Evolutionary conservation across 2,888 invertebrate species (phyloP).

Genomic region (Baronia brevicornis): DNA sequence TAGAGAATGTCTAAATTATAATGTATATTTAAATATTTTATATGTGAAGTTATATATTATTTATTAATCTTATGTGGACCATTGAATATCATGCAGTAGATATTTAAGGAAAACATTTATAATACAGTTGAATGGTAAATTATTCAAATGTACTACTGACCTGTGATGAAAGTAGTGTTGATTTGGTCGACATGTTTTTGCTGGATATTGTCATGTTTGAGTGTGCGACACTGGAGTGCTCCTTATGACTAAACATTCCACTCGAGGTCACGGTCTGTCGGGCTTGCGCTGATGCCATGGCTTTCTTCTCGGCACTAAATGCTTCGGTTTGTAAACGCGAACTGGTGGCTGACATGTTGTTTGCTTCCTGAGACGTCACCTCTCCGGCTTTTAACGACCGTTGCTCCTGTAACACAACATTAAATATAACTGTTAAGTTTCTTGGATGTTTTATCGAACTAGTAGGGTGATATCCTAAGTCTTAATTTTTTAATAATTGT

Average conservation of each 20-base stretch:
- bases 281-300: constrained; percentile 84
- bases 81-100: too few relatives aligned
- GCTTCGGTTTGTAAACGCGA: constrained; percentile 90
- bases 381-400: constrained; percentile 89
- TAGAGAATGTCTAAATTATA: too few relatives aligned
- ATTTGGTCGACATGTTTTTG: constrained; percentile 82
- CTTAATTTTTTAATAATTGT: too few relatives aligned
- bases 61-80: too few relatives aligned
- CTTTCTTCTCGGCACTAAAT: constrained; percentile 88
- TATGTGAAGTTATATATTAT: too few relatives aligned
- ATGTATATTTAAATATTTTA: too few relatives aligned
- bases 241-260: constrained; percentile 85
- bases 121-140: constrained; percentile 5
- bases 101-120: too few relatives aligned
- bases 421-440: constrained; percentile 5
- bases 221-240: constrained; percentile 81
- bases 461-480: too few relatives aligned
- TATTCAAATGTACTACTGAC: constrained; percentile 26
- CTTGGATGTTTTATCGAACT: too few relatives aligned
- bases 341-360: constrained; percentile 88
- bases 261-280: constrained; percentile 86
- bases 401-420: constrained; percentile 80
- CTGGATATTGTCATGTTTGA: constrained; percentile 87
- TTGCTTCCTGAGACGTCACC: constrained; percentile 88
- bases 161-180: constrained; percentile 74